Percentiles rank a stretch among this genome's conserved stretches.
Evolutionary conservation across 2,113 vertebrate genomes (phyloP).

Genomic region (Syrrhaptes paradoxus): DNA sequence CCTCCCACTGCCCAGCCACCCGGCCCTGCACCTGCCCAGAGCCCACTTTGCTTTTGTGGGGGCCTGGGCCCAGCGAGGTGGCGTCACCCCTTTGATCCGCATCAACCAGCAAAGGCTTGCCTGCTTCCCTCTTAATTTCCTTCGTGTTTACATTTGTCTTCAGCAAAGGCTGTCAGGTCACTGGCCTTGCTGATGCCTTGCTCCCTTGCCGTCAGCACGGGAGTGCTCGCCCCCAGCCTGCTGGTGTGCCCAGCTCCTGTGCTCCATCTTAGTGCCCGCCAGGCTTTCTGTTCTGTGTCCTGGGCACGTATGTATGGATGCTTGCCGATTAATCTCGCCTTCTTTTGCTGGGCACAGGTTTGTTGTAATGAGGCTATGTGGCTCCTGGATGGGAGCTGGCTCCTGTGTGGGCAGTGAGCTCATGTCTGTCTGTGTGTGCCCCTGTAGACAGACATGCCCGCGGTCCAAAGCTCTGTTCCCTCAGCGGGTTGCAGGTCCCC

Average conservation of each 20-base stretch:
- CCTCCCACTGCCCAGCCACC: background rate
- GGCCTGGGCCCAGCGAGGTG: background rate
- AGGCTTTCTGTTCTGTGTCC: rapidly evolving
- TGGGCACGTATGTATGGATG: background rate
- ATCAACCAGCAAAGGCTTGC: background rate
- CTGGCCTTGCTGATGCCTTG: background rate
- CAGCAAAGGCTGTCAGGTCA: background rate
- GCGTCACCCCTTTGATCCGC: rapidly evolving
- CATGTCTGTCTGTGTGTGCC: background rate
- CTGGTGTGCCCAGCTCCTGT: rapidly evolving
- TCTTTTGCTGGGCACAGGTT: background rate
- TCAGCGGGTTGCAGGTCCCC: background rate
- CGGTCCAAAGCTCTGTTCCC: background rate
- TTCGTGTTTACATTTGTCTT: background rate
- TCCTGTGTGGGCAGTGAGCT: constrained; percentile 31
- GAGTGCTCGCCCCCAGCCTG: rapidly evolving
- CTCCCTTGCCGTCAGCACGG: rapidly evolving
- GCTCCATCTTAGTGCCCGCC: background rate
- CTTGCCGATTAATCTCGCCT: background rate
- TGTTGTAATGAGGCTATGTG: background rate
- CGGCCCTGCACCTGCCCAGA: rapidly evolving
- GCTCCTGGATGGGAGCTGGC: constrained; percentile 19
- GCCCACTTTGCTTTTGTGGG: rapidly evolving
- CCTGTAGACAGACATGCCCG: background rate
- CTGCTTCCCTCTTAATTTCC: background rate